These are phyloP conservation scores for Xanthia togata DNA, from an alignment of 2,888 invertebrate genomes.

Conservation along the genomic window DNA sequence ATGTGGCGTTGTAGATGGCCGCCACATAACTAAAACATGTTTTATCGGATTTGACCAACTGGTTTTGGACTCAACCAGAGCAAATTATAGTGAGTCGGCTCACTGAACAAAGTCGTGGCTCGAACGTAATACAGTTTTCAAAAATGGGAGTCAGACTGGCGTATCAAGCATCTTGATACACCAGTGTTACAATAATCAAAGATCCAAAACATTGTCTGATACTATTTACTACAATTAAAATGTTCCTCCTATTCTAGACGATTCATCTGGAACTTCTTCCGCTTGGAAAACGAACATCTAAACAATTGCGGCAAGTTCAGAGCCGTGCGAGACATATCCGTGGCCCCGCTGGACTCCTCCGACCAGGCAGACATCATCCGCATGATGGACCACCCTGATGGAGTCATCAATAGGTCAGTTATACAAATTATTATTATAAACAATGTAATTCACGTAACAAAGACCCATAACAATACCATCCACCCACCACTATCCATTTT, in stretches of 20 bases:
- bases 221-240: no score
- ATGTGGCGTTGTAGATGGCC: no score
- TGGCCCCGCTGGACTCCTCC: conserved; percentile 97
- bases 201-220: no score
- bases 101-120: no score
- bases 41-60: background rate
- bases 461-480: no score
- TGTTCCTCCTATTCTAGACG: conserved; percentile 89
- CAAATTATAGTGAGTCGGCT: background rate
- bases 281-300: conserved; percentile 99
- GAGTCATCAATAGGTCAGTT: conserved; percentile 93
- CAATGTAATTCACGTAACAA: no score
- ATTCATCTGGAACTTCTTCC: conserved; percentile 99
- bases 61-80: background rate
- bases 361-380: conserved; percentile 97
- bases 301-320: conserved; percentile 99
- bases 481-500: no score
- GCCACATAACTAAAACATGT: background rate
- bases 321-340: conserved; percentile 99
- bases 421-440: no score
- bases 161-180: no score
- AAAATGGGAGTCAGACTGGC: no score
- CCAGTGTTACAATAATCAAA: no score
- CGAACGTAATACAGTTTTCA: no score
- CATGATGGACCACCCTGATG: conserved; percentile 99